Evolutionary conservation across 2,888 invertebrate genomes (phyloP).

Genomic region (Aphidoletes aphidimyza): DNA sequence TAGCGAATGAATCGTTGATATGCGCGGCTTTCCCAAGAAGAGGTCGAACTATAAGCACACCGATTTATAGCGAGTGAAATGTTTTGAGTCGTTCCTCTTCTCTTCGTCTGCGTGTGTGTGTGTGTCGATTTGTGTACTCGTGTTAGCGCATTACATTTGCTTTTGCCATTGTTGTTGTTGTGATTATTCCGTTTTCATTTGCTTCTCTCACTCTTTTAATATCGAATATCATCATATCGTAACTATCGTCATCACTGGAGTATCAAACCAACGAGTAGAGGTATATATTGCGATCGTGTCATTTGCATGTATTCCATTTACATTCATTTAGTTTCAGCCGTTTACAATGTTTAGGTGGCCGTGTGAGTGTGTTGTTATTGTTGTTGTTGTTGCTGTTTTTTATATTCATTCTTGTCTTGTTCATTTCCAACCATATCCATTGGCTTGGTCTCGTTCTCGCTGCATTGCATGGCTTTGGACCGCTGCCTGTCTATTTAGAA

Average conservation of each 20-base stretch:
- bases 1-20: too few species aligned
- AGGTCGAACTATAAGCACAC: background rate
- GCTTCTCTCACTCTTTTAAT: background rate
- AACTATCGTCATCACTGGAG: constrained; percentile 24
- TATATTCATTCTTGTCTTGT: background rate
- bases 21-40: background rate
- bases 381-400: background rate
- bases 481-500: too few species aligned
- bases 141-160: background rate
- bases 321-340: background rate
- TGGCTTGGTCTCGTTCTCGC: background rate
- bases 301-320: constrained; percentile 31
- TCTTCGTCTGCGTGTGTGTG: background rate
- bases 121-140: background rate
- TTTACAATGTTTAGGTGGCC: constrained; percentile 1
- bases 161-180: background rate
- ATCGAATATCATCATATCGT: constrained; percentile 12
- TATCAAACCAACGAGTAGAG: constrained; percentile 36
- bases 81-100: background rate
- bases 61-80: background rate
- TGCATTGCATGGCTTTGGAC: background rate
- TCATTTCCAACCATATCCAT: background rate
- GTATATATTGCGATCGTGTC: constrained; percentile 33
- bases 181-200: too few species aligned
- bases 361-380: too few species aligned